Evolutionary conservation across 2,113 vertebrate species (phyloP), one percentile per base, ranked within the genome.

Genomic region (Pygoscelis adeliae): DNA sequence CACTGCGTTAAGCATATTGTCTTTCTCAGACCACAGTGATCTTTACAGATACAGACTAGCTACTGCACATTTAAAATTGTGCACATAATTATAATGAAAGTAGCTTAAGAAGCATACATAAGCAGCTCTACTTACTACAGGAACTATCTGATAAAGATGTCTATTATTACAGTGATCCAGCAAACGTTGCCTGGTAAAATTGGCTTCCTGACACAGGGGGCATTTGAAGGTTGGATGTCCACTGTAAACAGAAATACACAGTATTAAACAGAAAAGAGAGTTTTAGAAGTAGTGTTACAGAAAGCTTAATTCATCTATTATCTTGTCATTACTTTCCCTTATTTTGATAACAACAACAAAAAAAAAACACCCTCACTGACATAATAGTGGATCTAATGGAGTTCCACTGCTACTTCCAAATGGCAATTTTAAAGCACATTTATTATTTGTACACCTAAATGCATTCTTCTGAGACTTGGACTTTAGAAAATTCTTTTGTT

Each of bases 81-180:
- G 61, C 67, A 89, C 10, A 16, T 77, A 76, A 93, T 55, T 88
- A 55, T 21, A 91, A 74, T 18, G 23, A 30, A 95, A 77, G 44
- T 46, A 59, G 49, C 62, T 84, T 53, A 86, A 80, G 40, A 78
- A 91, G 40, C 40, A 83, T 16, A 83, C 47, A 38, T 8, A 61
- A 74, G 73, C 53, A 97, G 27, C 71, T 62, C 29, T 89, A 98
- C 98, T 98, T 96, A 99, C 98, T 97, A 99, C 98, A 91, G 93
- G 98, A 90, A 97, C 98, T 73, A 94, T 96, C 87, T 99, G 98
- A 98, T 97, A 95, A 83, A 96, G 94, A 95, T 99, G 99, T 84
- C 97, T 97, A 56, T 96, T 96, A 90, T 98, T 99, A 98, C 98
- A 99, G 87, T 99, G 99, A 97, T 99, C 98, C 93, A 98, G 91